Conservation (phyloP, 2,888 invertebrate genomes). For the Brachypterus glaber region DNA sequence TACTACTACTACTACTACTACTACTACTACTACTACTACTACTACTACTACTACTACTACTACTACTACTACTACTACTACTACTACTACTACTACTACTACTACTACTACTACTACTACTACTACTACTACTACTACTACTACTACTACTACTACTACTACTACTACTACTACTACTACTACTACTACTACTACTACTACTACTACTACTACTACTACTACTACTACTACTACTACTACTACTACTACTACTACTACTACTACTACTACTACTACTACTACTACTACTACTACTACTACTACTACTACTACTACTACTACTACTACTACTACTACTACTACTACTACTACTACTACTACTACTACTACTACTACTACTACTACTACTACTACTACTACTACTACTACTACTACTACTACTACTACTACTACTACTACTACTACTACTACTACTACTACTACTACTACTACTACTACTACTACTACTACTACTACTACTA, state of each 20-base stretch:
- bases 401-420: constrained; percentile 2
- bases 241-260: constrained; percentile 2
- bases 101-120: constrained; percentile 2
- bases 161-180: constrained; percentile 2
- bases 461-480: constrained; percentile 2
- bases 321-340: constrained; percentile 2
- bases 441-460: constrained; percentile 2
- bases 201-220: constrained; percentile 2
- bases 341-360: constrained; percentile 2
- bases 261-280: constrained; percentile 2
- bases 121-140: constrained; percentile 2
- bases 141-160: constrained; percentile 2
- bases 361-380: constrained; percentile 1
- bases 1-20: constrained; percentile 2
- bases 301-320: constrained; percentile 2
- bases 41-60: constrained; percentile 2
- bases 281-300: constrained; percentile 2
- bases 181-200: constrained; percentile 1
- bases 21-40: constrained; percentile 2
- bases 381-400: constrained; percentile 2
- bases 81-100: constrained; percentile 2
- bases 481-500: constrained; percentile 2
- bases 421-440: constrained; percentile 2
- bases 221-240: constrained; percentile 2
- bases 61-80: constrained; percentile 2